Evolutionary conservation across 2,113 vertebrate genomes (phyloP).

Genomic region (Nematolebias whitei): DNA sequence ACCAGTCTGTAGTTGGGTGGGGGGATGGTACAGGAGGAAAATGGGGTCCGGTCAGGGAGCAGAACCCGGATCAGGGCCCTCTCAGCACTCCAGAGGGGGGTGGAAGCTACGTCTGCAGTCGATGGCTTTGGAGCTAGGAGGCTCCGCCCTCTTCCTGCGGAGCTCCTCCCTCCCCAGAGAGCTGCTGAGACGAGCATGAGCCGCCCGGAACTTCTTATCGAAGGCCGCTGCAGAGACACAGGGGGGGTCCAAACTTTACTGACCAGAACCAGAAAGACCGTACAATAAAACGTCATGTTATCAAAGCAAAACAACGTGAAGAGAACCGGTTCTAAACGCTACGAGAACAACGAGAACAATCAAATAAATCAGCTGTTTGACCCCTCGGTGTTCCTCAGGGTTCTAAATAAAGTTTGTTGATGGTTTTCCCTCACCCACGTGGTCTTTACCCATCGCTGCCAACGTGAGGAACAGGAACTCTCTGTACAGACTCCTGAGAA

Average conservation of each 20-base stretch:
- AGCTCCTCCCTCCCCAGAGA: conserved; percentile 86
- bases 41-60: background rate
- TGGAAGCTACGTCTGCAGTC: conserved; percentile 91
- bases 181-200: conserved; percentile 82
- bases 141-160: conserved; percentile 80
- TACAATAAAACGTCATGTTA: too few species aligned
- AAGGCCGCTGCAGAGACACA: conserved; percentile 86
- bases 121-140: conserved; percentile 85
- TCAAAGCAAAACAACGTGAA: too few species aligned
- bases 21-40: conserved; percentile 25
- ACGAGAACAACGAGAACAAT: too few species aligned
- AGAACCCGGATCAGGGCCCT: background rate
- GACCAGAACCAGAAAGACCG: too few species aligned
- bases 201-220: conserved; percentile 89
- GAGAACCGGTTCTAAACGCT: too few species aligned
- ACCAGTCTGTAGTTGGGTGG: conserved; percentile 16
- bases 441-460: conserved; percentile 92
- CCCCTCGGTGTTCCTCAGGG: background rate
- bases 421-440: conserved; percentile 81
- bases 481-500: conserved; percentile 88
- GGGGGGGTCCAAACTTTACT: too few species aligned
- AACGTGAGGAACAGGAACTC: conserved; percentile 91
- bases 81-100: conserved; percentile 85
- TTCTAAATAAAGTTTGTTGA: background rate
- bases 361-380: background rate